Base-by-base conservation (phyloP, 2,888 invertebrate species). In the Lithophane socia region DNA sequence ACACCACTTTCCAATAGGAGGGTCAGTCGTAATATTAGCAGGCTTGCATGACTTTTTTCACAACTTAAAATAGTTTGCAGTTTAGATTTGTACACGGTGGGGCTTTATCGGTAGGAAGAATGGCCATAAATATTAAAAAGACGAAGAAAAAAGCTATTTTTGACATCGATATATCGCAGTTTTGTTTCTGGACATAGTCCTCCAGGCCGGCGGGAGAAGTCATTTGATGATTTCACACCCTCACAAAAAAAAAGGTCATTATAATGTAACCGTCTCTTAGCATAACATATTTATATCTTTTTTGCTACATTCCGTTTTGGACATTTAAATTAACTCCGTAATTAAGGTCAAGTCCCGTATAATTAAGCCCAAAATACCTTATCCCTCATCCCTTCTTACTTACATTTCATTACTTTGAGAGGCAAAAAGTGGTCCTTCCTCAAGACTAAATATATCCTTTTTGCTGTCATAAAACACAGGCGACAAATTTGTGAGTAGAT, bases 401-500 rank as follows among this genome's bases (percentile, higher is more conserved):
- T 54, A 75, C 82, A 77, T 84, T 84, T 68, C 72, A 80, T 84
- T 72, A 72, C 56, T 77, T 76, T 58, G 52, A 72, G 60, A 56
- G 64, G 49, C 66, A 84, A 83, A 83, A 83, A 84, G 29, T 56
- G 69, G 42, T 24, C 70, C 69, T 75, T 82, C 61, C 63, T 66
- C 75, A 58, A 64, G 75, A 65, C 85, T 82, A 68, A 82, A 82
- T 71, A 82, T 71, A 75, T 58, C 44, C 56, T 85, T 87, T 87
- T 86, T 85, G 80, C 54, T 64, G 56, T 49, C 73, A 79, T 78
- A 79, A 83, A 85, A 74, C 47, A 79, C 80, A 82, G 69, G 67
- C 86, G 83, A 81, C 76, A 79, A 77, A 85, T 83, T 83, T 69
- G 81, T 80, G 86, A 86, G 84, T 75, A 66, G 37, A 63, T 60